A percentile compares a stretch with the other conserved stretches of the same genome.
Evolutionary conservation across 2,797 vertebrate species (phyloP).

Genomic region (Phylloscopus collybita): DNA sequence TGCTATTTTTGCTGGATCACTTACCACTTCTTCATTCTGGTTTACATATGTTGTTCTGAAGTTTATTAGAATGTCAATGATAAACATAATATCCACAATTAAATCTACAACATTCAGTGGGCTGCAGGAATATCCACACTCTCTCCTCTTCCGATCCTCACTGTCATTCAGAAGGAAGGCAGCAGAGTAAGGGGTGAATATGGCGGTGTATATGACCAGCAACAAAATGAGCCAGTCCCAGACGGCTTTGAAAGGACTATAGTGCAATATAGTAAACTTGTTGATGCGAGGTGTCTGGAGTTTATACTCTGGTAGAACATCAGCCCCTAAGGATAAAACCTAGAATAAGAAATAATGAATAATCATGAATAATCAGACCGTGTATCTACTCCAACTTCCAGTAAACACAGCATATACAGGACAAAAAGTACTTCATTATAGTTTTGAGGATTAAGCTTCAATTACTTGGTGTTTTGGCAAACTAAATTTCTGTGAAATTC

Average conservation of each 20-base stretch:
- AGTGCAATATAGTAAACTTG: constrained; percentile 98
- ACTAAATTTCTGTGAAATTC: neutral
- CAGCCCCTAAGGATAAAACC: constrained; percentile 96
- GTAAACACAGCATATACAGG: neutral
- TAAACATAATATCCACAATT: constrained; percentile 99
- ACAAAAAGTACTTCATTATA: neutral
- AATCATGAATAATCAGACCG: neutral
- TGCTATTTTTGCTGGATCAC: constrained; percentile 95
- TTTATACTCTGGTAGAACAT: constrained; percentile 98
- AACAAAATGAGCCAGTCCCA: constrained; percentile 99
- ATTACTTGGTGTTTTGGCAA: neutral
- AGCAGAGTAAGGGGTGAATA: constrained; percentile 97
- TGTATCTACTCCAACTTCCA: neutral
- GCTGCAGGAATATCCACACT: constrained; percentile 97
- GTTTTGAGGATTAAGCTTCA: neutral
- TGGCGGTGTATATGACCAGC: constrained; percentile 97
- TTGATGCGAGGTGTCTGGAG: constrained; percentile 96
- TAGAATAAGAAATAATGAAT: constrained; percentile 57
- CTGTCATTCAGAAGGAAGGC: constrained; percentile 96
- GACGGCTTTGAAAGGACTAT: constrained; percentile 98
- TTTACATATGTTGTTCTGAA: constrained; percentile 99
- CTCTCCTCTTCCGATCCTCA: constrained; percentile 91
- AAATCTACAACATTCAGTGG: constrained; percentile 97
- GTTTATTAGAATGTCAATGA: constrained; percentile 99
- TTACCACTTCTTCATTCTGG: constrained; percentile 98